Base-by-base conservation (phyloP, 92 coral and sea anemone species). In the Epizoanthus stellaris region DNA sequence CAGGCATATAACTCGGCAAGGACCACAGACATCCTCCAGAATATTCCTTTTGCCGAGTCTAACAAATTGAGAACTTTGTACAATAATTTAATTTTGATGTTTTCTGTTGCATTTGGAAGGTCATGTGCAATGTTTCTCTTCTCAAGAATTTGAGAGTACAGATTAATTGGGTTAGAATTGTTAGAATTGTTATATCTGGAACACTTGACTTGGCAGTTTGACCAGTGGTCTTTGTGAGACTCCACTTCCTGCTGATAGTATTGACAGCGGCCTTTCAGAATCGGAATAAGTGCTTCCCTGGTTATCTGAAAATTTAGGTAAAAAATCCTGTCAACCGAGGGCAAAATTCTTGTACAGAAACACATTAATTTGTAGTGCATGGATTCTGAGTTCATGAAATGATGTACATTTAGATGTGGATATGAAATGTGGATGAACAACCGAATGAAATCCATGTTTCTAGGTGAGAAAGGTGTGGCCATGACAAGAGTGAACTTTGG, bases 201-300 rank as follows among this genome's bases (percentile, higher is more conserved):
- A 42, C 20, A 34, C 13, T 16, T 43, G 67, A 19, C 11, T 42
- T 42, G 64, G 59, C 15, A 59, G 39, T 79, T 79, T 79, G 57
- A 79, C 83, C 59, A 79, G 45, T 45, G 83, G 83, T 49, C 66
- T 79, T 79, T 79, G 83, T 62, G 83, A 79, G 14, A 63, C 72
- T 79, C 64, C 83, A 63, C 83, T 79, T 15, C 83, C 83, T n/a
- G 83, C 83, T 10, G 83, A 79, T 20, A 79, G 53, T 40, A 79
- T 79, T 45, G 83, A 79, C 83, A 79, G 19, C 10, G 83, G 83
- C 14, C 83, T 62, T 6, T 79, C 83, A 63, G 83, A 79, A 45
- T 79, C 83, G 11, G 83, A 63, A 23, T 62, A 79, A 1, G 67
- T 38, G 70, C 83, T 79, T 43, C 72, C 61, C 5, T 21, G 72